Base-by-base conservation (phyloP, 2,797 vertebrate species). In the Fringilla coelebs region DNA sequence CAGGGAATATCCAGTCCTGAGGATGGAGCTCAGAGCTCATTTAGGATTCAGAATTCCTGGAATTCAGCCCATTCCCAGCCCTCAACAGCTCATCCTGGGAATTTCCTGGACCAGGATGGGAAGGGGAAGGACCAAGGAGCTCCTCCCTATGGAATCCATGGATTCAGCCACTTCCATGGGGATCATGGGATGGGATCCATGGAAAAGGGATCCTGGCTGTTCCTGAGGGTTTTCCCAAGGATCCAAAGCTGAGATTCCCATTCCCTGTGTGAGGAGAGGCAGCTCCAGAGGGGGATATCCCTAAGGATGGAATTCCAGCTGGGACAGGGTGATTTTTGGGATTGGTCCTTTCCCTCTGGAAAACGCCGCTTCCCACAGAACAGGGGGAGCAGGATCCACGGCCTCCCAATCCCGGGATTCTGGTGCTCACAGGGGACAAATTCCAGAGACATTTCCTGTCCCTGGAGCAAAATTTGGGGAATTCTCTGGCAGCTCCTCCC, bases 291-390 rank as follows among this genome's bases (percentile, higher is more conserved):
- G 21, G 15, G 25, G 11, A 40, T 26, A 8, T 51, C 43, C n/a
- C 70, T 0, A 1, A 22, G 80, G 71, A 18, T 24, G 88, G 62
- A 43, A 70, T 85, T 78, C 38, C 76, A 24, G 8, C 6, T 0
- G 0, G 1, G 10, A 31, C 0, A 6, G 31, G 41, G 26, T 0
- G 0, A 31, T 18, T 66, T 61, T 21, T 0, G 12, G 66, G 46
- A 29, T 61, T 11, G 2, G 7, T 38, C 29, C 25, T 34, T 20
- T 49, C 54, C 34, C 45, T 76, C 40, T 14, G 58, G n/a, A 34
- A 71, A 51, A 38, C 8, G 5, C 1, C 2, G 2, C 15, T 55
- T 55, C 77, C 74, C 3, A 0, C 32, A 24, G 58, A 46, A 26
- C 12, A 62, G 38, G 0, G 1, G 62, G n/a, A 83, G 17, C 3